A percentile compares a stretch with the other conserved stretches of the same genome.
These are phyloP conservation scores for Patella pellucida DNA, from an alignment of 2,888 invertebrate genomes.

Conservation along the genomic window DNA sequence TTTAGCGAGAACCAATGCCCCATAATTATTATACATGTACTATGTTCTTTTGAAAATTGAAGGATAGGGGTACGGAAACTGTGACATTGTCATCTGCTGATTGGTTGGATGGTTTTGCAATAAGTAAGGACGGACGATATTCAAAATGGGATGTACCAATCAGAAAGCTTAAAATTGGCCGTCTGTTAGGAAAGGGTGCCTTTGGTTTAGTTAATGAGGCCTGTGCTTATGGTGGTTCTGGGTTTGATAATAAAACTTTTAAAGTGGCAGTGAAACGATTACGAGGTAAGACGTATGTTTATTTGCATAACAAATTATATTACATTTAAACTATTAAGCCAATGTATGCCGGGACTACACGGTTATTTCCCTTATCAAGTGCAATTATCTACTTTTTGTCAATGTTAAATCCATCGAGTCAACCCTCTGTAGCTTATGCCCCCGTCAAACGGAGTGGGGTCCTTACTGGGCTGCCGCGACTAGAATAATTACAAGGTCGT, in stretches of 20 bases:
- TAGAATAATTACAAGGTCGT: no score
- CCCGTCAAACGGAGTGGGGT: no score
- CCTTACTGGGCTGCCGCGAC: no score
- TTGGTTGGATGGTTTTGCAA: constrained; percentile 4
- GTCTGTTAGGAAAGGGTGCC: constrained; percentile 44
- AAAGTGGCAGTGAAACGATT: constrained; percentile 33
- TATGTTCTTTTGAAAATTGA: neutral
- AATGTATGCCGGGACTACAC: neutral
- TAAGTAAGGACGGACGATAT: neutral
- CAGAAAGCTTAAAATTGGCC: constrained; percentile 25
- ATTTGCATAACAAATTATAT: no score
- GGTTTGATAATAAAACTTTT: constrained; percentile 19
- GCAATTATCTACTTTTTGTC: no score
- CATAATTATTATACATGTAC: no score
- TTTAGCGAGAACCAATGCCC: no score
- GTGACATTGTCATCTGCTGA: neutral
- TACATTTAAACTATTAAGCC: no score
- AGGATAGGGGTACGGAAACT: neutral
- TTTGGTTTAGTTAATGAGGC: constrained; percentile 45
- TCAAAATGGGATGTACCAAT: neutral
- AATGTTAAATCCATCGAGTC: no score
- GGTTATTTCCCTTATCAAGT: constrained; percentile 19
- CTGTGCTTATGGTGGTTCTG: constrained; percentile 16
- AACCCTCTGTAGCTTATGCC: no score
- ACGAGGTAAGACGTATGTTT: constrained; percentile 19